phyloP scores from a whole-genome alignment of 2,797 vertebrate species.

The Xenops minutus region DNA sequence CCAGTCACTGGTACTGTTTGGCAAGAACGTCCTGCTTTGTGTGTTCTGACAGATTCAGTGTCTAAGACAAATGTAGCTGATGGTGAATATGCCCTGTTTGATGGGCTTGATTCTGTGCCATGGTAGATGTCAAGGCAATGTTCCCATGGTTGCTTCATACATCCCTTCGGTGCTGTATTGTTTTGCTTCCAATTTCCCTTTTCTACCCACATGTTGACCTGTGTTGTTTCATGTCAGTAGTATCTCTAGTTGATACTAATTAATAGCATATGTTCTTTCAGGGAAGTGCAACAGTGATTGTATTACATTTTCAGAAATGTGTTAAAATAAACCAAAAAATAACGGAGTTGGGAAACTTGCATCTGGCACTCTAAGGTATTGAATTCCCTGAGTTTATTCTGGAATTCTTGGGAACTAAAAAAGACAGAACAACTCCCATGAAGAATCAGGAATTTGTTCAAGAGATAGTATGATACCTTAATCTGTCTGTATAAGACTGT shows the following conservation, averaged over 20 bases:
- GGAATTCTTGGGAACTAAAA: neutral
- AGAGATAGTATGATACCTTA: neutral
- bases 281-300: neutral
- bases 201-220: neutral
- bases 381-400: neutral
- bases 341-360: neutral
- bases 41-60: neutral
- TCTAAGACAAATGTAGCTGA: neutral
- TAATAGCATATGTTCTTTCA: neutral
- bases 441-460: neutral
- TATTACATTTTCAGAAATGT: neutral
- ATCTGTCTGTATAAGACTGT: neutral
- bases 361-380: neutral
- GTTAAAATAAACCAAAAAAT: neutral
- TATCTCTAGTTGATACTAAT: neutral
- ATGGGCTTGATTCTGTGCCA: neutral
- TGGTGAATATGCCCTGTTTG: neutral
- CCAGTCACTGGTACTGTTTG: neutral
- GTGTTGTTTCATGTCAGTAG: neutral
- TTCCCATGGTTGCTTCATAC: neutral
- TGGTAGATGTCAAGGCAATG: neutral
- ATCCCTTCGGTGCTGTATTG: neutral
- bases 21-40: neutral
- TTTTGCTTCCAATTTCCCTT: neutral
- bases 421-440: neutral